These are phyloP conservation scores for Plotosus lineatus DNA, from an alignment of 2,113 vertebrate genomes.

Conservation along the genomic window DNA sequence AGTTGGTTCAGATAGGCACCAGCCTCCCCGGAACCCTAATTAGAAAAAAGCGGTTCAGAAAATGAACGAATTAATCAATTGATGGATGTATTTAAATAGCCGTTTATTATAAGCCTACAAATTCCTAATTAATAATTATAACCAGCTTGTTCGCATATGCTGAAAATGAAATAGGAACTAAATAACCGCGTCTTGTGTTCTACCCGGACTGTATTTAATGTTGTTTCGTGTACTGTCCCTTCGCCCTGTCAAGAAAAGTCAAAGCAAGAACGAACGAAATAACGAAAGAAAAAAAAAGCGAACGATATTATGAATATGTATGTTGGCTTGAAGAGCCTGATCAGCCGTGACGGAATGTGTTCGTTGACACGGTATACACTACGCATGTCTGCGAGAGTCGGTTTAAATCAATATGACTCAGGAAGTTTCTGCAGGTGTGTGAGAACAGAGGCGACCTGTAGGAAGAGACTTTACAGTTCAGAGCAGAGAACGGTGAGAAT, in stretches of 20 bases:
- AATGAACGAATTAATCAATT: too few relatives aligned
- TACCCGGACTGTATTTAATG: not conserved
- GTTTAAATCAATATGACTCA: too few relatives aligned
- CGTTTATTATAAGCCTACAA: not conserved
- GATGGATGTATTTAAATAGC: not conserved
- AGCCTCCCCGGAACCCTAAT: too few relatives aligned
- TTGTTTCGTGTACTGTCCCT: too few relatives aligned
- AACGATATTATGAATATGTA: not conserved
- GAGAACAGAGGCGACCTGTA: too few relatives aligned
- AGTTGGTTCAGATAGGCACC: too few relatives aligned
- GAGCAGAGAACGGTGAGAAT: slow-evolving; percentile 62
- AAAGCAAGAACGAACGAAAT: too few relatives aligned
- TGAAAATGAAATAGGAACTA: not conserved
- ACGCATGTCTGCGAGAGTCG: not conserved
- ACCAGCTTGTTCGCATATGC: not conserved
- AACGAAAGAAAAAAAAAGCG: not conserved
- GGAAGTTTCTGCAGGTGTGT: too few relatives aligned
- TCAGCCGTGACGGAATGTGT: not conserved
- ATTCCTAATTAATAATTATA: not conserved
- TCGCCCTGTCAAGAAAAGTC: too few relatives aligned
- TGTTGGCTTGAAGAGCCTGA: not conserved
- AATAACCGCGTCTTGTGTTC: not conserved
- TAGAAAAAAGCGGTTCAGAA: too few relatives aligned
- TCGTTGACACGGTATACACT: not conserved
- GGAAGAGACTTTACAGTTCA: not conserved